Evolutionary conservation across 2,888 invertebrate species (phyloP).

Genomic region (Patella depressa): DNA sequence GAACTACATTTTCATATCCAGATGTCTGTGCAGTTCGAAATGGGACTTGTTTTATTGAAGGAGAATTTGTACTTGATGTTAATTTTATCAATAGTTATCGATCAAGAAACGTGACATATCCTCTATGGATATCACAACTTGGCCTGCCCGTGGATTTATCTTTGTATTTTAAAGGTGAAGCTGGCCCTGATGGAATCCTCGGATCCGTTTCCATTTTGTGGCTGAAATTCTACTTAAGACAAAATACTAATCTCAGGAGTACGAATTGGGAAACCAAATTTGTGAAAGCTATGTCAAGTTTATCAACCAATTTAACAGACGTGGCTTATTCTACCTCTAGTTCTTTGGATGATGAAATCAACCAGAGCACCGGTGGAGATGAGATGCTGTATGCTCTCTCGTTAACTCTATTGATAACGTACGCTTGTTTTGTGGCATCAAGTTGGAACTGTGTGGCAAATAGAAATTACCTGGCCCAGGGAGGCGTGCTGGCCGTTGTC

Average conservation of each 20-base stretch:
- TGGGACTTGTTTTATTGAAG: slow-evolving; percentile 18
- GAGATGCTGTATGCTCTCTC: slow-evolving; percentile 32
- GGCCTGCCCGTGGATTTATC: slow-evolving; percentile 21
- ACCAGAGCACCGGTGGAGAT: slow-evolving; percentile 37
- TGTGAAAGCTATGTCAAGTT: slow-evolving; percentile 24
- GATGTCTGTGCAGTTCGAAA: slow-evolving; percentile 26
- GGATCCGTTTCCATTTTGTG: slow-evolving; percentile 28
- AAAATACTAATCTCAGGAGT: slow-evolving; percentile 20
- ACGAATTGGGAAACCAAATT: slow-evolving; percentile 31
- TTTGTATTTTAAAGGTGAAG: slow-evolving; percentile 10
- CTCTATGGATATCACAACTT: slow-evolving; percentile 22
- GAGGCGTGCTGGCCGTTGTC: slow-evolving; percentile 48
- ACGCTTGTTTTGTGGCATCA: slow-evolving; percentile 34
- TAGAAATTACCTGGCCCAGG: slow-evolving; percentile 40
- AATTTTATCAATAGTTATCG: slow-evolving; percentile 7
- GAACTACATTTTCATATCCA: slow-evolving; percentile 9
- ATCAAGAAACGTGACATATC: slow-evolving; percentile 27
- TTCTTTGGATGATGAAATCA: slow-evolving; percentile 45
- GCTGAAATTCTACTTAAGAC: slow-evolving; percentile 32
- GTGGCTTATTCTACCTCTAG: slow-evolving; percentile 38
- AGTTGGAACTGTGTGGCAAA: slow-evolving; percentile 46
- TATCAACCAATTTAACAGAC: slow-evolving; percentile 20
- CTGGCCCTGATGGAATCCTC: slow-evolving; percentile 13
- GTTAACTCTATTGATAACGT: slow-evolving; percentile 39
- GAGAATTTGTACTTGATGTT: slow-evolving; percentile 12